Base-by-base conservation (phyloP, 2,888 invertebrate species). In the Plemyria rubiginata region DNA sequence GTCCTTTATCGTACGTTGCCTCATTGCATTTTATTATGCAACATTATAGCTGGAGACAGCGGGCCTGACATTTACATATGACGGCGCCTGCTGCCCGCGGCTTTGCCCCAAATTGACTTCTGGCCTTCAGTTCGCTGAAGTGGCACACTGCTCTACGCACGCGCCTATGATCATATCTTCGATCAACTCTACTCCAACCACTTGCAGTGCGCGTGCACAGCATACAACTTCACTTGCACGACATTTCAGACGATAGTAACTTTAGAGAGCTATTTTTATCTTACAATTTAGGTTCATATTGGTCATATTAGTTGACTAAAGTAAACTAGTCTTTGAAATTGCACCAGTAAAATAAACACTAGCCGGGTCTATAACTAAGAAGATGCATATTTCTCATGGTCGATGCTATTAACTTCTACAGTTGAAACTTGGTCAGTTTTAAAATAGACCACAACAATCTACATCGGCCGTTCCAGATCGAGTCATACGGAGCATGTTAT, bases 81-180 rank as follows among this genome's bases (percentile, higher is more conserved):
- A 57, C 66, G 78, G 72, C 76, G 73, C 76, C 79, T 76, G 77
- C 79, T 80, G 82, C 79, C 81, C 81, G 81, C 78, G 79, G 79
- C 79, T 80, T 84, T 81, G 80, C 79, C 80, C 83, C 78, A 84
- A 87, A 86, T 85, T 86, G 81, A 85, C 84, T 86, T 85, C 75
- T 85, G 86, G 82, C 86, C 86, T 86, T 84, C 83, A 78, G 70
- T 77, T 73, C 66, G 56, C 75, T 78, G 80, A 86, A 85, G 81
- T 87, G 74, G 85, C 79, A 80, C 86, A 82, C 70, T 40, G 71
- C 75, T 76, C 71, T 71, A 78, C 78, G 77, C 76, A 75, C 72
- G 70, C 74, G 73, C 75, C 76, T 60, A 58, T 61, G 72, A 74
- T 75, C 72, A 65, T 78, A 75, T 75, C 68, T 69, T 68, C 60